phyloP scores from a whole-genome alignment of 1,140 invertebrate genomes.

The Tribolium castaneum region DNA sequence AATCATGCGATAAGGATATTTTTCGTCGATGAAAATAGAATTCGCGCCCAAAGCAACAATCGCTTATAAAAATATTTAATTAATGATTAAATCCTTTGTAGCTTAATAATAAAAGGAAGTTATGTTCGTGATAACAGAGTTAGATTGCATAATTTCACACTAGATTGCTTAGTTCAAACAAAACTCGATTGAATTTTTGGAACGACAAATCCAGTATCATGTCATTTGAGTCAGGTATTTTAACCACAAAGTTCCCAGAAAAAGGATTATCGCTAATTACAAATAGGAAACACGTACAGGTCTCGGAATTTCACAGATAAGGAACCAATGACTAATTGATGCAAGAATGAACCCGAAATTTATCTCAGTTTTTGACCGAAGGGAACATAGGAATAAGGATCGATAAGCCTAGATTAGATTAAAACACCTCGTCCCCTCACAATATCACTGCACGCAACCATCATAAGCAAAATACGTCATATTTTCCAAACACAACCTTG shows the following conservation, averaged over 20 bases:
- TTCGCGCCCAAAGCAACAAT: neutral
- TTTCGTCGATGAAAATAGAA: neutral
- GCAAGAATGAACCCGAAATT: no score
- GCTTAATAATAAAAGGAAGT: neutral
- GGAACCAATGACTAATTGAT: neutral
- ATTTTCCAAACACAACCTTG: constrained; percentile 29
- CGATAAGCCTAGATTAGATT: constrained; percentile 37
- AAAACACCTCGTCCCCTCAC: constrained; percentile 35
- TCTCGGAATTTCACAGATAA: neutral
- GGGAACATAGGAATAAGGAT: neutral
- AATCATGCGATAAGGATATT: neutral
- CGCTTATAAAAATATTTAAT: neutral
- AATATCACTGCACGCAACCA: constrained; percentile 38
- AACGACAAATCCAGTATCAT: neutral
- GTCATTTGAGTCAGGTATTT: neutral
- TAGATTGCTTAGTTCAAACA: neutral
- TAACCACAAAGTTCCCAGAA: neutral
- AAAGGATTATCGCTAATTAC: neutral
- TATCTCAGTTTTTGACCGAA: no score
- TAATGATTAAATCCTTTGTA: neutral
- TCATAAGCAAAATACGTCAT: constrained; percentile 32
- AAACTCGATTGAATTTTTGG: neutral
- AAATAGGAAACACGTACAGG: neutral
- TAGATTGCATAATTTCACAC: neutral
- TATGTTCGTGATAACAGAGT: neutral